phyloP scores from a whole-genome alignment of 2,113 vertebrate genomes.

The Arizona elegans region DNA sequence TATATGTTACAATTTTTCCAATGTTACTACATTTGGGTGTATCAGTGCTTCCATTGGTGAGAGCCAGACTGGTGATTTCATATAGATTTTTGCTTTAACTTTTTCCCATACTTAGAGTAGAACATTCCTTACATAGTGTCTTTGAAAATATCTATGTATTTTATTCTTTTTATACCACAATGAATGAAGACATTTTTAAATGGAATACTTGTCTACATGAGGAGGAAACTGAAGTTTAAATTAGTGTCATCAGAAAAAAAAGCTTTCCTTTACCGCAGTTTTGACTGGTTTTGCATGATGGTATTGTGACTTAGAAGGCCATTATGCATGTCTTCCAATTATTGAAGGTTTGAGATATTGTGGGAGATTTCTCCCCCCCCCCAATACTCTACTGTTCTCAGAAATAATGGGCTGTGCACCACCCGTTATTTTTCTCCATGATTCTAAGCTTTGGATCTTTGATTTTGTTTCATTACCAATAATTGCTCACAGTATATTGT shows the following conservation, averaged over 20 bases:
- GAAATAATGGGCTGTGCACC: neutral
- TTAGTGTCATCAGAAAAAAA: neutral
- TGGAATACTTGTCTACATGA: neutral
- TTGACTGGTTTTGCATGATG: neutral
- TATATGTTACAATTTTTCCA: too few species aligned
- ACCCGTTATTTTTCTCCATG: neutral
- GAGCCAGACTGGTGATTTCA: too few species aligned
- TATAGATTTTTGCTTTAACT: too few species aligned
- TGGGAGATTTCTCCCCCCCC: neutral
- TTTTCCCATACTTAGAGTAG: too few species aligned
- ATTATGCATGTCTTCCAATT: neutral
- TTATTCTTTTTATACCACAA: too few species aligned
- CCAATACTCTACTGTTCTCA: neutral
- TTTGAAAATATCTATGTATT: too few species aligned
- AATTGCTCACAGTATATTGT: neutral
- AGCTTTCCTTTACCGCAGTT: neutral
- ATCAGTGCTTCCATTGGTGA: too few species aligned
- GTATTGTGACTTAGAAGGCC: neutral
- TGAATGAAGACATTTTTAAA: neutral
- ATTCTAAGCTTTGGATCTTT: neutral
- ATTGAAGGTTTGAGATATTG: neutral
- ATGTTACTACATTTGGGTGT: too few species aligned
- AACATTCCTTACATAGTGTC: too few species aligned
- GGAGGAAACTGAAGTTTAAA: neutral
- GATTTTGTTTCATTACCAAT: neutral